Conservation (phyloP, 1,140 invertebrate species). For the Melitaea cinxia region DNA sequence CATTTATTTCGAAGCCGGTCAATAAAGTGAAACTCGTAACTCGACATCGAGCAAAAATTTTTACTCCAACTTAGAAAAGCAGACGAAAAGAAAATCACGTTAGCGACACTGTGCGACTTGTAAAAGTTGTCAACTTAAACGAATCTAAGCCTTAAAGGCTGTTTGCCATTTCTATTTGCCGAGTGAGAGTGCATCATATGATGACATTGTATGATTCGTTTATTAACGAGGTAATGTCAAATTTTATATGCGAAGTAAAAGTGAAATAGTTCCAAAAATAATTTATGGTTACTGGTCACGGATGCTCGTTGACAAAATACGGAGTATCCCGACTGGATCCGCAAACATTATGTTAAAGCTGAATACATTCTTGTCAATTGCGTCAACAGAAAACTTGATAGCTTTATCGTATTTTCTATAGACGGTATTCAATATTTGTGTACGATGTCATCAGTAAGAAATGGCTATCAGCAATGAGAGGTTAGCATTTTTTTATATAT, state of each 20-base stretch:
- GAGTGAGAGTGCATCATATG: slow-evolving; percentile 19
- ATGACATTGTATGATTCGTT: background rate
- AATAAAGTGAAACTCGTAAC: slow-evolving; percentile 4
- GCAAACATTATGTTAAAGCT: too few species aligned
- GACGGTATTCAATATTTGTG: too few species aligned
- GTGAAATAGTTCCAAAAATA: background rate
- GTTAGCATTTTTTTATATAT: too few species aligned
- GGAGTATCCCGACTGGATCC: too few species aligned
- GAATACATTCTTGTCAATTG: too few species aligned
- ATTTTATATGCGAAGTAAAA: slow-evolving; percentile 5
- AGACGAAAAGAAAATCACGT: slow-evolving; percentile 18
- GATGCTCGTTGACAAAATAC: too few species aligned
- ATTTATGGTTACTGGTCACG: background rate
- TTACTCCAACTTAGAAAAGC: slow-evolving; percentile 14
- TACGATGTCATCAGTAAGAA: too few species aligned
- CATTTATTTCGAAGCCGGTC: background rate
- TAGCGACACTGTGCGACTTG: slow-evolving; percentile 17
- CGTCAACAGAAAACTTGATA: too few species aligned
- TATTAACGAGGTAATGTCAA: background rate
- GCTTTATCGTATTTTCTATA: too few species aligned
- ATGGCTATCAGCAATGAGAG: too few species aligned
- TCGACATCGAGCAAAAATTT: background rate
- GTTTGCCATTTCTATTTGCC: slow-evolving; percentile 13
- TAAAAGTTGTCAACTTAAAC: slow-evolving; percentile 20
- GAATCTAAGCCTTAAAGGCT: background rate